A percentile compares a stretch with the other conserved stretches of the same genome.
These are phyloP conservation scores for Austrolebias charrua DNA, from an alignment of 2,797 vertebrate genomes.

Conservation along the genomic window DNA sequence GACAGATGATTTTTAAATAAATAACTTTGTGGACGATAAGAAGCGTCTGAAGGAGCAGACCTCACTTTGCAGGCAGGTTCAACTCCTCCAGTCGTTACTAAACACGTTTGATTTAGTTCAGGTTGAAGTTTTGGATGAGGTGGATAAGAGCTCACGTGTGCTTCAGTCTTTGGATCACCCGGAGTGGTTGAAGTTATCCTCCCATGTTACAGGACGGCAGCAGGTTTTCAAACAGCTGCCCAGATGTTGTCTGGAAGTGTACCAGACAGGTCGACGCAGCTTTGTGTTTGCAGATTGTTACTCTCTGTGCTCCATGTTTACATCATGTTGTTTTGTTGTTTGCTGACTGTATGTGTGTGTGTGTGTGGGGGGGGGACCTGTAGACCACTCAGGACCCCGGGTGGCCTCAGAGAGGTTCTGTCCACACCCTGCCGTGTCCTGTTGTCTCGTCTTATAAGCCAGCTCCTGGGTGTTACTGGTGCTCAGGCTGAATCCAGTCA, in stretches of 20 bases:
- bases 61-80: too few species aligned
- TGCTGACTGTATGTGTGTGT: conserved; percentile 10
- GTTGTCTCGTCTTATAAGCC: conserved; percentile 33
- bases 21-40: too few species aligned
- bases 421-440: conserved; percentile 10
- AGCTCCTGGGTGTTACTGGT: conserved; percentile 22
- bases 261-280: not conserved
- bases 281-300: conserved; percentile 22
- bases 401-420: too few species aligned
- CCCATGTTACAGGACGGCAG: conserved; percentile 2
- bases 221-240: conserved; percentile 25
- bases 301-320: conserved; percentile 57
- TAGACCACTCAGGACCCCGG: too few species aligned
- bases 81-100: too few species aligned
- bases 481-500: conserved; percentile 1
- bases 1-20: too few species aligned
- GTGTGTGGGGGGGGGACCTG: too few species aligned
- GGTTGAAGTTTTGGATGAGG: too few species aligned
- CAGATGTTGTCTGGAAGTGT: not conserved
- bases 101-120: too few species aligned
- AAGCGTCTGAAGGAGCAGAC: too few species aligned
- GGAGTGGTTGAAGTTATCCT: not conserved
- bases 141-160: not conserved
- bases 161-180: conserved; percentile 3
- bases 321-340: conserved; percentile 11